Percentiles rank a stretch among this genome's conserved stretches.
Conservation (phyloP, 1,140 invertebrate genomes). For the Bacillus rossius region DNA sequence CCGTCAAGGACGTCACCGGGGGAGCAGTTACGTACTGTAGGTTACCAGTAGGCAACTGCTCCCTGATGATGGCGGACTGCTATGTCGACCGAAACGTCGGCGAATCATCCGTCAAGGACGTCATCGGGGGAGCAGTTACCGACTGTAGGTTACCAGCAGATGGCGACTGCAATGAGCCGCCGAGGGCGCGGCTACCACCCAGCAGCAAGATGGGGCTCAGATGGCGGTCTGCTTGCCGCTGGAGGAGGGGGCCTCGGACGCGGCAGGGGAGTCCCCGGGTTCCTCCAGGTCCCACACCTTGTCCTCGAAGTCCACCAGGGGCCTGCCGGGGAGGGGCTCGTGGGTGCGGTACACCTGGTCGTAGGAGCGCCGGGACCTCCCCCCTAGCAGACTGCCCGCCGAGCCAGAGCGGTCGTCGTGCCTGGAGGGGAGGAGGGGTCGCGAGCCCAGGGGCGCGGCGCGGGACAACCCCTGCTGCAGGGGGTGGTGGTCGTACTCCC, state of each 20-base stretch:
- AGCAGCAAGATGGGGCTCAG: too few relatives aligned
- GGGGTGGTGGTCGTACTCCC: constrained; percentile 6
- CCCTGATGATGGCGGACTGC: too few relatives aligned
- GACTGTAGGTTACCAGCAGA: too few relatives aligned
- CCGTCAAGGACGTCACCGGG: too few relatives aligned
- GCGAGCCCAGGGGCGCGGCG: neutral
- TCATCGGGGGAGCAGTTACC: too few relatives aligned
- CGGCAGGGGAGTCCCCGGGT: neutral
- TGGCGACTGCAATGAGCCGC: too few relatives aligned
- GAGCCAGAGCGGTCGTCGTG: neutral
- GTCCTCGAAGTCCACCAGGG: constrained; percentile 58
- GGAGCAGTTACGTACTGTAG: too few relatives aligned
- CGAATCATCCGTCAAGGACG: too few relatives aligned
- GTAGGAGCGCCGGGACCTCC: constrained; percentile 43
- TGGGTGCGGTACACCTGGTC: constrained; percentile 75
- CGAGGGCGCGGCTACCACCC: too few relatives aligned
- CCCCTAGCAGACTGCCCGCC: neutral
- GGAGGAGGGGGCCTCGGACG: neutral
- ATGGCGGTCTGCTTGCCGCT: too few relatives aligned
- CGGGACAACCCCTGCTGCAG: neutral
- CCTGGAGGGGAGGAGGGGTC: neutral
- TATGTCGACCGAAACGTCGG: too few relatives aligned
- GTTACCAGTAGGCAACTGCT: too few relatives aligned
- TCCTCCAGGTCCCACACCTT: constrained; percentile 71
- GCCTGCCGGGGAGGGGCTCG: constrained; percentile 70